A percentile compares a stretch with the other conserved stretches of the same genome.
These are phyloP conservation scores for Coenobita brevimanus DNA, from an alignment of 1,140 invertebrate genomes.

Conservation along the genomic window DNA sequence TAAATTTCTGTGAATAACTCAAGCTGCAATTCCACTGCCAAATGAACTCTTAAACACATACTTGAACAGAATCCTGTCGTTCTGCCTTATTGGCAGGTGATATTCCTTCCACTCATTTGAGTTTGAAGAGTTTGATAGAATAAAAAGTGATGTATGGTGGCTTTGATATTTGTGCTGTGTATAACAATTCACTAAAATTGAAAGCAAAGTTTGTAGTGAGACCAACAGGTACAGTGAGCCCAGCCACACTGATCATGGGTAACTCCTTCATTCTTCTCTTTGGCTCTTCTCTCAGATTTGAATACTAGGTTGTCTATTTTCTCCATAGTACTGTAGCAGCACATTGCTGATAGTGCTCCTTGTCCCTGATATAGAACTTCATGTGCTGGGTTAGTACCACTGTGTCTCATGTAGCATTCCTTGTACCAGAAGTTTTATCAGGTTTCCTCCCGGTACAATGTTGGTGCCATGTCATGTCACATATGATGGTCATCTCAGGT, in stretches of 20 bases:
- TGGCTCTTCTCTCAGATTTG: constrained; percentile 47
- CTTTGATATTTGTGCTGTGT: neutral
- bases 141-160: constrained; percentile 7
- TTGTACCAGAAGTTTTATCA: too few species aligned
- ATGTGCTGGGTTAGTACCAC: too few species aligned
- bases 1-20: constrained; percentile 24
- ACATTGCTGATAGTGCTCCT: constrained; percentile 21
- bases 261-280: constrained; percentile 36
- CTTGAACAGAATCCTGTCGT: constrained; percentile 14
- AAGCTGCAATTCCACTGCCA: constrained; percentile 51
- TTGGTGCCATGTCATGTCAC: too few species aligned
- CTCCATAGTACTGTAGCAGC: constrained; percentile 23
- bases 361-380: constrained; percentile 17
- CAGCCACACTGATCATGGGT: constrained; percentile 59
- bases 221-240: constrained; percentile 37
- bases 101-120: constrained; percentile 49
- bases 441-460: too few species aligned
- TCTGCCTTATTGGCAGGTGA: constrained; percentile 52
- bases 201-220: neutral
- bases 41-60: constrained; percentile 19
- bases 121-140: constrained; percentile 40
- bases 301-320: constrained; percentile 36
- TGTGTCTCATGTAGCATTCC: too few species aligned
- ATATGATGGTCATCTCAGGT: too few species aligned
- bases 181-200: neutral